These are phyloP conservation scores for Drosophila melanogaster DNA, from an alignment of 1,140 invertebrate genomes.

Conservation along the genomic window DNA sequence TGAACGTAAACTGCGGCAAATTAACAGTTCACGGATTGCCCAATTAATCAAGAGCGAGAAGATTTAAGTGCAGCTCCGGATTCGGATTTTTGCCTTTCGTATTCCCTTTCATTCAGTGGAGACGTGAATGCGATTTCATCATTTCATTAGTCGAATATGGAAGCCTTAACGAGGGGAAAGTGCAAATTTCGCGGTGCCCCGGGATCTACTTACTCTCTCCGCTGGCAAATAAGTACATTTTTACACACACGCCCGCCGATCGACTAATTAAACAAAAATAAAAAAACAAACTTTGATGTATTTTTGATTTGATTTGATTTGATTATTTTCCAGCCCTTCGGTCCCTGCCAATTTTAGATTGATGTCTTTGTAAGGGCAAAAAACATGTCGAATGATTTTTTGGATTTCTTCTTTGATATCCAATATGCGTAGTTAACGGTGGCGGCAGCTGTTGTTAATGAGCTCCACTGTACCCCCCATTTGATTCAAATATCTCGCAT, in stretches of 20 bases:
- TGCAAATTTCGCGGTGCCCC: slow-evolving; percentile 15
- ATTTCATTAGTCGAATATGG: slow-evolving; percentile 2
- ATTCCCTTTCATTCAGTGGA: slow-evolving; percentile 8
- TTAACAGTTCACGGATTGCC: slow-evolving; percentile 12
- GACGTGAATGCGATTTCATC: slow-evolving; percentile 17
- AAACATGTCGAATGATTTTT: slow-evolving; percentile 30
- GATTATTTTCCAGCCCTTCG: slow-evolving; percentile 4
- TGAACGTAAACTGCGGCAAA: slow-evolving; percentile 8
- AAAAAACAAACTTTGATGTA: slow-evolving; percentile 29
- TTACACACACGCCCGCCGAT: slow-evolving; percentile 13
- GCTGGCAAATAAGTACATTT: slow-evolving; percentile 30
- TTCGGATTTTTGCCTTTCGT: neutral
- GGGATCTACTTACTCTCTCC: slow-evolving; percentile 29
- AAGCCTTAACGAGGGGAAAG: slow-evolving; percentile 45
- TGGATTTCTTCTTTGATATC: slow-evolving; percentile 19
- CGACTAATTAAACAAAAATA: slow-evolving; percentile 31
- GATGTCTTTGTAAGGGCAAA: slow-evolving; percentile 29
- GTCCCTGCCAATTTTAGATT: slow-evolving; percentile 15
- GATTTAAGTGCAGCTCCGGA: slow-evolving; percentile 6
- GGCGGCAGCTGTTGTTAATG: slow-evolving; percentile 36
- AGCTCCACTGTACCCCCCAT: slow-evolving; percentile 16
- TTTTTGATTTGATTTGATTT: slow-evolving; percentile 46
- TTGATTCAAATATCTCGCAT: slow-evolving; percentile 34
- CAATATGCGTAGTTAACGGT: slow-evolving; percentile 28
- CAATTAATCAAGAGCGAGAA: slow-evolving; percentile 25